Evolutionary conservation across 2,113 vertebrate species (phyloP).

Genomic region (western clawed frog (Xenopus tropicalis)): DNA sequence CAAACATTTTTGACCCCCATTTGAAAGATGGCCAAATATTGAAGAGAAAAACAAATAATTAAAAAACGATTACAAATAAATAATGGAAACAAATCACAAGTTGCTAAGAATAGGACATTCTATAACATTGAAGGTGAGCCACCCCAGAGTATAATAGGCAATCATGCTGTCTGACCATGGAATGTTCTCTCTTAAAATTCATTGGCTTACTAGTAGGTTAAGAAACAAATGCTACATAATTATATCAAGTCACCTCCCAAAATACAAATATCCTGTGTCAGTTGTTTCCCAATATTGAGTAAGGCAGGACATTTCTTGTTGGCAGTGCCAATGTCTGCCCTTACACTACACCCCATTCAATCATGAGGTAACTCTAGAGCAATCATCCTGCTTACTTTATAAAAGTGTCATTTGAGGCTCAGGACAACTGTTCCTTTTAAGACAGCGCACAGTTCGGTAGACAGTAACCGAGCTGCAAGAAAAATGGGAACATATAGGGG

Average conservation of each 20-base stretch:
- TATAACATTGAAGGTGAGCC: too few species aligned
- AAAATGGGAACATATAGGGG: constrained; percentile 34
- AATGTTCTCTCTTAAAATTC: too few species aligned
- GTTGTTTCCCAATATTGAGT: background rate
- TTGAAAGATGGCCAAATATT: too few species aligned
- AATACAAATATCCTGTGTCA: constrained; percentile 31
- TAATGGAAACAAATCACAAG: too few species aligned
- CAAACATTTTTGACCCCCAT: too few species aligned
- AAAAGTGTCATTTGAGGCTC: constrained; percentile 12
- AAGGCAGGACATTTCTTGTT: background rate
- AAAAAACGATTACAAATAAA: too few species aligned
- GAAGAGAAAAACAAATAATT: too few species aligned
- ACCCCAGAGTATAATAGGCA: too few species aligned
- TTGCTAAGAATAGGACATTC: too few species aligned
- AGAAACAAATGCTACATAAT: background rate
- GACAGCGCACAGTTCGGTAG: constrained; percentile 22
- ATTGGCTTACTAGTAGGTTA: too few species aligned
- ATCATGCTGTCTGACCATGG: too few species aligned
- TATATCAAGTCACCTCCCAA: constrained; percentile 30
- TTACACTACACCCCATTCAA: constrained; percentile 4
- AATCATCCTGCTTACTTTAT: constrained; percentile 14
- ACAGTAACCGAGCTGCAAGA: constrained; percentile 25
- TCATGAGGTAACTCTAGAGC: background rate
- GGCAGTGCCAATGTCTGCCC: constrained; percentile 23
- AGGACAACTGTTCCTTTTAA: constrained; percentile 16